Percentiles rank a stretch among this genome's conserved stretches.
These are phyloP conservation scores for Rhyzopertha dominica DNA, from an alignment of 1,140 invertebrate species.

Conservation along the genomic window DNA sequence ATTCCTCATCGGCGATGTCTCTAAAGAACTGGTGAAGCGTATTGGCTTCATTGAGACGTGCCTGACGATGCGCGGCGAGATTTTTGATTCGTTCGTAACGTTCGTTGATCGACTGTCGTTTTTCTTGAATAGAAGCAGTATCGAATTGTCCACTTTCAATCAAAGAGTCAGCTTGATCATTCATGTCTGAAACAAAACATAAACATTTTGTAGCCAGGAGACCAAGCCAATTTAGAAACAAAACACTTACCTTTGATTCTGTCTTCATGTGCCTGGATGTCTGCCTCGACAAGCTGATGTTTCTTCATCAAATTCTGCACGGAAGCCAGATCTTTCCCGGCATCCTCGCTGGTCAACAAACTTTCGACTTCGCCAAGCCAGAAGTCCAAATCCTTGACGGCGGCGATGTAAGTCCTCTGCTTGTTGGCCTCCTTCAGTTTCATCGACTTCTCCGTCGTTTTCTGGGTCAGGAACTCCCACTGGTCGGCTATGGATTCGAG, in stretches of 20 bases:
- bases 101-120: conserved; percentile 88
- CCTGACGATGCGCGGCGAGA: conserved; percentile 85
- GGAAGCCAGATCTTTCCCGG: conserved; percentile 95
- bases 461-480: conserved; percentile 97
- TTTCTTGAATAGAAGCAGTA: conserved; percentile 86
- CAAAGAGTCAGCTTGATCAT: conserved; percentile 87
- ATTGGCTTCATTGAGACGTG: conserved; percentile 89
- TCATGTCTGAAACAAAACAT: conserved; percentile 66
- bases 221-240: conserved; percentile 2
- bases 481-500: conserved; percentile 95
- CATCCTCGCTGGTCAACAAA: conserved; percentile 92
- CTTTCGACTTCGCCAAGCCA: conserved; percentile 99
- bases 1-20: conserved; percentile 99
- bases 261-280: conserved; percentile 94
- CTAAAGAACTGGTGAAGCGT: conserved; percentile 99
- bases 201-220: background rate
- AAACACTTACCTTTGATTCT: conserved; percentile 72
- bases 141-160: conserved; percentile 95
- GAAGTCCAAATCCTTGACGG: conserved; percentile 99
- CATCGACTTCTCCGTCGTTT: conserved; percentile 95
- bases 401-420: conserved; percentile 97
- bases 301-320: conserved; percentile 99
- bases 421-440: conserved; percentile 99
- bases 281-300: conserved; percentile 96
- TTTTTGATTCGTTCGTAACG: conserved; percentile 91